Evolutionary conservation across 2,113 vertebrate species (phyloP).

Genomic region (Scolopax mira): DNA sequence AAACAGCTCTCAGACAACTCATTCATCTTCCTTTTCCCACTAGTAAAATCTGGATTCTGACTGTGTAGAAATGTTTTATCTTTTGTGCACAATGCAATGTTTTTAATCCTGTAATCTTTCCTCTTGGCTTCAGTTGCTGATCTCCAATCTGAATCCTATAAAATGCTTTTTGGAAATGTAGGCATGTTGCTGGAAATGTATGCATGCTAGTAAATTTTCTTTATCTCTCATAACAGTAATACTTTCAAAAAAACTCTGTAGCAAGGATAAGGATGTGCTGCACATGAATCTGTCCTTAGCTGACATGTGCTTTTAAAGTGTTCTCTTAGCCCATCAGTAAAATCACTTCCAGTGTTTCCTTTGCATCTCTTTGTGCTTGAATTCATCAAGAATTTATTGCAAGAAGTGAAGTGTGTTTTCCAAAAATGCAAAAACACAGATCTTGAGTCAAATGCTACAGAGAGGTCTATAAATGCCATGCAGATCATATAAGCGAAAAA

Average conservation of each 20-base stretch:
- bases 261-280: slow-evolving; percentile 1
- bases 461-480: background rate
- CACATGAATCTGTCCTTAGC: slow-evolving; percentile 57
- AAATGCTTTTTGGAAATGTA: slow-evolving; percentile 12
- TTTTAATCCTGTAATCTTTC: slow-evolving; percentile 27
- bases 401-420: slow-evolving; percentile 10
- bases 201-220: background rate
- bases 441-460: background rate
- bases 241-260: background rate
- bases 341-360: slow-evolving; percentile 10
- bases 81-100: background rate
- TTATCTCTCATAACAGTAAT: slow-evolving; percentile 12
- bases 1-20: background rate
- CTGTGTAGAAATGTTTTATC: background rate
- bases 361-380: background rate
- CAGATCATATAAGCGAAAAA: background rate
- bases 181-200: background rate
- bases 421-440: background rate
- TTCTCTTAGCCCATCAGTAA: slow-evolving; percentile 2
- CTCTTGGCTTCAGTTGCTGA: slow-evolving; percentile 6
- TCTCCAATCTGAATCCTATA: background rate
- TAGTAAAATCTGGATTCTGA: background rate
- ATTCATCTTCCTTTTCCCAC: background rate
- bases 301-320: slow-evolving; percentile 14
- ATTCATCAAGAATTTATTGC: background rate